These are phyloP conservation scores for Rhabdornis inornatus DNA, from an alignment of 2,113 vertebrate genomes.

Conservation along the genomic window DNA sequence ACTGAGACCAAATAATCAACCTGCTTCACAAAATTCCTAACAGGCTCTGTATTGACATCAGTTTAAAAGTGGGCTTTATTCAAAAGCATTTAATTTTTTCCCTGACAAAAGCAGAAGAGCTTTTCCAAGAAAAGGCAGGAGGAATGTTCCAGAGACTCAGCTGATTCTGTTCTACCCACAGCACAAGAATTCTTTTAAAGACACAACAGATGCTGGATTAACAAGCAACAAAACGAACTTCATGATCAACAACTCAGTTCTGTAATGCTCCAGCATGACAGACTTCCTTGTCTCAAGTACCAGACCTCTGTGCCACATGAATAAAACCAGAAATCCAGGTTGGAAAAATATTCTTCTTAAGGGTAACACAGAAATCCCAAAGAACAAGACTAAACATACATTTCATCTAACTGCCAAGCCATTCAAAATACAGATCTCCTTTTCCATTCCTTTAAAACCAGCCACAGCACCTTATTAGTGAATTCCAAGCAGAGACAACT, in stretches of 20 bases:
- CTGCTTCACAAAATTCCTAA: neutral
- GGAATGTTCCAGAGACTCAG: neutral
- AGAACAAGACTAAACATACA: neutral
- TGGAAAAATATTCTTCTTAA: neutral
- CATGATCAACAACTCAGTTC: neutral
- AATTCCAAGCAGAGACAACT: neutral
- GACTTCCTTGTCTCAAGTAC: neutral
- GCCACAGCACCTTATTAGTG: neutral
- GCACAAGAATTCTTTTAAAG: neutral
- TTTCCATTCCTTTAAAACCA: neutral
- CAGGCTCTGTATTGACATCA: neutral
- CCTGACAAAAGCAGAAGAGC: neutral
- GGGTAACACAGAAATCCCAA: neutral
- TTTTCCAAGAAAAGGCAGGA: neutral
- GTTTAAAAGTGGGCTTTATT: neutral
- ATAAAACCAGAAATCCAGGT: neutral
- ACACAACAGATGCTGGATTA: neutral
- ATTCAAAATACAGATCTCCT: neutral
- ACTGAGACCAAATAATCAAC: neutral
- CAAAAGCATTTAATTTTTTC: neutral
- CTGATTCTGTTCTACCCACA: neutral
- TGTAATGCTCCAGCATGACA: neutral
- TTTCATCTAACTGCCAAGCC: neutral
- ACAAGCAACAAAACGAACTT: neutral
- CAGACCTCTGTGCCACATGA: neutral